These are phyloP conservation scores for Sisor rabdophorus DNA, from an alignment of 2,113 vertebrate species.

Conservation along the genomic window DNA sequence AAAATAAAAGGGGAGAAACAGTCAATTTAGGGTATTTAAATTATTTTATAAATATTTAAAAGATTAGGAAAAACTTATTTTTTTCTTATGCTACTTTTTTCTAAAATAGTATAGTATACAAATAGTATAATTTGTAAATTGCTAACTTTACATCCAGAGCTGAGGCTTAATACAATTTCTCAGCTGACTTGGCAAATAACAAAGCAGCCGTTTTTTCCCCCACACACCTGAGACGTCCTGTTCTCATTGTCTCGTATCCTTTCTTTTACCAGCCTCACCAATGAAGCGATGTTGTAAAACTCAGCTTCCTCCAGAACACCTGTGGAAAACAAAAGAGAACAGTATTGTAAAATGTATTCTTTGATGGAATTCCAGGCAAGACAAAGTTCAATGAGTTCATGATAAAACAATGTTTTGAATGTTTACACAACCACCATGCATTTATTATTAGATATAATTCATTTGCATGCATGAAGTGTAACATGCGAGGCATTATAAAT, in stretches of 20 bases:
- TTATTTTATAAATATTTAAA: too few species aligned
- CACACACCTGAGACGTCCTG: conserved; percentile 88
- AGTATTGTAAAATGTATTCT: neutral
- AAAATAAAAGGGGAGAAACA: too few species aligned
- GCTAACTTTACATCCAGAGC: neutral
- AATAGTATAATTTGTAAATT: neutral
- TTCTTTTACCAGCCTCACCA: conserved; percentile 93
- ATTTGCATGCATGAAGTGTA: too few species aligned
- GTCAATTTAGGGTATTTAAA: too few species aligned
- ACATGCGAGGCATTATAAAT: too few species aligned
- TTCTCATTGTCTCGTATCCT: conserved; percentile 97
- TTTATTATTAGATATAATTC: too few species aligned
- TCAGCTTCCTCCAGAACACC: conserved; percentile 96
- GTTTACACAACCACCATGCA: too few species aligned
- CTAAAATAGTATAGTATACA: neutral
- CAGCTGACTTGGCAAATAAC: neutral
- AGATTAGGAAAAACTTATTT: too few species aligned
- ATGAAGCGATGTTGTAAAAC: conserved; percentile 95
- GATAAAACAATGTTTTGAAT: neutral
- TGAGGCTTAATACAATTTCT: conserved; percentile 7
- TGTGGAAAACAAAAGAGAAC: conserved; percentile 49
- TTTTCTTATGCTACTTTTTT: too few species aligned
- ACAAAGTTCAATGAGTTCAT: neutral
- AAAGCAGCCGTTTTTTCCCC: neutral
- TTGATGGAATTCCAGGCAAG: neutral